Percentiles rank a stretch among this genome's conserved stretches.
These are phyloP conservation scores for Leptopilina myrica DNA, from an alignment of 2,888 invertebrate genomes.

Conservation along the genomic window DNA sequence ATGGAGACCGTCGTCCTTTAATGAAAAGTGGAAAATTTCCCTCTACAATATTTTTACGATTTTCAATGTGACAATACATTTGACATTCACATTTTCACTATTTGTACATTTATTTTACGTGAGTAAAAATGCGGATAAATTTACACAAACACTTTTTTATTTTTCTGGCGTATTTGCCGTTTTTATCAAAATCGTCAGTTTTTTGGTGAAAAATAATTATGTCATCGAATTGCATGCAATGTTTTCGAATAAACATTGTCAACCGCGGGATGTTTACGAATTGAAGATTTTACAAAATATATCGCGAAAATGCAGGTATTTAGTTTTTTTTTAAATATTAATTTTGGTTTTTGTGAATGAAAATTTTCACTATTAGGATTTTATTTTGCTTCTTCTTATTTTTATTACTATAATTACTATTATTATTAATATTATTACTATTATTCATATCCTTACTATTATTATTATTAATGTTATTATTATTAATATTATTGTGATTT, in stretches of 20 bases:
- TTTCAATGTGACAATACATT: neutral
- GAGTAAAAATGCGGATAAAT: neutral
- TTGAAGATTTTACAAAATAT: neutral
- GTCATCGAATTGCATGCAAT: neutral
- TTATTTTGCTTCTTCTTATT: too few relatives aligned
- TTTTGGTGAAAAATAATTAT: neutral
- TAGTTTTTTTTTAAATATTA: slow-evolving; percentile 5
- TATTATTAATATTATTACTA: too few relatives aligned
- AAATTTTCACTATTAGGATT: too few relatives aligned
- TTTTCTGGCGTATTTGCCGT: neutral
- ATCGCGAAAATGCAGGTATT: neutral
- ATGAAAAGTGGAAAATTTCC: neutral
- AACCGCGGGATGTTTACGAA: neutral
- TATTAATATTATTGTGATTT: too few relatives aligned
- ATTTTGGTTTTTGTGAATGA: neutral
- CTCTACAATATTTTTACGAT: neutral
- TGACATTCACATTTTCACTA: neutral
- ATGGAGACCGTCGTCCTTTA: neutral
- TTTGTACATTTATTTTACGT: neutral
- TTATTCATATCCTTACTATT: too few relatives aligned
- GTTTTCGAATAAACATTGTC: neutral
- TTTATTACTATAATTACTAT: too few relatives aligned
- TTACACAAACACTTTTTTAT: neutral
- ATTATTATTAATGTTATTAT: too few relatives aligned
- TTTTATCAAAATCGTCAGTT: neutral